Base-by-base conservation (phyloP, 2,888 invertebrate species). In the Xestia xanthographa region DNA sequence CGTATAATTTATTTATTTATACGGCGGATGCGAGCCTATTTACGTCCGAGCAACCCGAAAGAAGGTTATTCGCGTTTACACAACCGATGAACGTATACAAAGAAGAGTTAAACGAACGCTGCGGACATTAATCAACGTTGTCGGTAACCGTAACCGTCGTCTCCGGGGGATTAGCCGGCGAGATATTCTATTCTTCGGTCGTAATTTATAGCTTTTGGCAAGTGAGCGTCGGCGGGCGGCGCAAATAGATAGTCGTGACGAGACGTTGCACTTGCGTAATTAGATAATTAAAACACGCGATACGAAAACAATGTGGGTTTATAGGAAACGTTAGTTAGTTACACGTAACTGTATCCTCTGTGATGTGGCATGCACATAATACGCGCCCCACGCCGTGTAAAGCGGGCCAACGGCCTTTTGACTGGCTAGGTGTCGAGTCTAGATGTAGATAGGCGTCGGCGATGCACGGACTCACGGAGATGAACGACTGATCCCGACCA, bases 171-270 rank as follows among this genome's bases (percentile, higher is more conserved):
- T 96, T 94, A 95, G 94, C 93, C 94, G 94, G 87, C 92, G 92
- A 94, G 95, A 95, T 95, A 95, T 95, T 95, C 95, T 95, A 95
- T 96, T 95, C 95, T 95, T 93, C 91, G 92, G 90, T 88, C 86
- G 93, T 96, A 96, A 96, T 96, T 96, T 95, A 96, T 96, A 94
- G 96, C 95, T 95, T 96, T 96, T 96, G 96, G 96, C 96, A 95
- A 95, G 94, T 93, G 94, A 94, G 94, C 94, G 94, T 92, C 90
- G 86, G 92, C 92, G 91, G 92, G 87, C 92, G 90, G 91, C 93
- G 90, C 91, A 92, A 95, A 94, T 94, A 93, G 92, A 91, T 92
- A 91, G 92, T 86, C 94, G 93, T 92, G 94, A 93, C 91, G 92
- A 90, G 90, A 89, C 92, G 89, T 87, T 92, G 93, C 93, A 92